A percentile compares a stretch with the other conserved stretches of the same genome.
Evolutionary conservation across 1,140 invertebrate species (phyloP).

Genomic region (Cotesia glomerata): DNA sequence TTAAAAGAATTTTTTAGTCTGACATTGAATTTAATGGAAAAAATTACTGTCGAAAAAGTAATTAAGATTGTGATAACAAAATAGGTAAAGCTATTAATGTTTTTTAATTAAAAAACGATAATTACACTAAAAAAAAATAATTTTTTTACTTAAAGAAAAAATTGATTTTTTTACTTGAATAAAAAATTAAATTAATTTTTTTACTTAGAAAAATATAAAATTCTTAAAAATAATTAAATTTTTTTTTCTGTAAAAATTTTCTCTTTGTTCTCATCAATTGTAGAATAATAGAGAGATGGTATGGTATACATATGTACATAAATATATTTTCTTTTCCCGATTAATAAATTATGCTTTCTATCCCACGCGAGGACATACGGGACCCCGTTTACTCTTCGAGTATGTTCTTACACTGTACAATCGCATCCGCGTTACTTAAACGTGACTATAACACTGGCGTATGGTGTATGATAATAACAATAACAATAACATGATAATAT

Average conservation of each 20-base stretch:
- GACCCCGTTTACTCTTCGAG: constrained; percentile 7
- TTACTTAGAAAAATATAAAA: too few relatives aligned
- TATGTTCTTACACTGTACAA: background rate
- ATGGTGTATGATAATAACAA: background rate
- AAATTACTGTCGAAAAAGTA: too few relatives aligned
- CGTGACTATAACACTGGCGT: constrained; percentile 20
- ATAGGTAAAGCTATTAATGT: too few relatives aligned
- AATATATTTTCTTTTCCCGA: constrained; percentile 25
- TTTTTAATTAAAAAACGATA: too few relatives aligned
- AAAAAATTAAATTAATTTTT: too few relatives aligned
- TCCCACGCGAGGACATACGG: constrained; percentile 30
- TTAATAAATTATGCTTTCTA: constrained; percentile 37
- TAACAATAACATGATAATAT: background rate
- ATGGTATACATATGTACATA: background rate
- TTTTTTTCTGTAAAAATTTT: background rate
- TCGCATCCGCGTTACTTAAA: constrained; percentile 32
- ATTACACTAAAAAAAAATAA: too few relatives aligned
- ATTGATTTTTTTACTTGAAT: too few relatives aligned
- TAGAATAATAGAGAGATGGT: background rate
- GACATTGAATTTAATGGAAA: too few relatives aligned
- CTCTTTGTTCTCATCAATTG: constrained; percentile 1
- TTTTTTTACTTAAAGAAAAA: too few relatives aligned
- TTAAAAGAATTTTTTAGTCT: too few relatives aligned
- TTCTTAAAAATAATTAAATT: too few relatives aligned
- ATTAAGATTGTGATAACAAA: too few relatives aligned